A percentile compares a stretch with the other conserved stretches of the same genome.
phyloP scores from a whole-genome alignment of 2,888 invertebrate genomes.

The Stenodera caucasica region DNA sequence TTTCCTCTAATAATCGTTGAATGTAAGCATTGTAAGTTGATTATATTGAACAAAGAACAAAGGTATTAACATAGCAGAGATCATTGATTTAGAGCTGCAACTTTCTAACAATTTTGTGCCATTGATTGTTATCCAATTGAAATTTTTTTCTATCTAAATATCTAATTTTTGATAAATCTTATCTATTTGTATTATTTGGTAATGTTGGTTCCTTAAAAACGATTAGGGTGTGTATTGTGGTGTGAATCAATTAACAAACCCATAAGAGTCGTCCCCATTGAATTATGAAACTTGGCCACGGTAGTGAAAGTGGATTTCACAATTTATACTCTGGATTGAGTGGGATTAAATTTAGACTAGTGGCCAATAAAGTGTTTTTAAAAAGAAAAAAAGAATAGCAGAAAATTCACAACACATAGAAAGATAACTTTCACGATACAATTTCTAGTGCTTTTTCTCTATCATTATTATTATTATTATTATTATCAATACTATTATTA shows the following conservation, averaged over 20 bases:
- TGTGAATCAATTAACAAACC: slow-evolving; percentile 18
- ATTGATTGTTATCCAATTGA: too few relatives aligned
- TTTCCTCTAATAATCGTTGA: not conserved
- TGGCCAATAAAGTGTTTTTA: slow-evolving; percentile 24
- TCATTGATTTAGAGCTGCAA: not conserved
- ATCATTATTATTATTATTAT: not conserved
- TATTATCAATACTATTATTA: too few relatives aligned
- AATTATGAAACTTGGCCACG: slow-evolving; percentile 30
- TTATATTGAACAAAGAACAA: not conserved
- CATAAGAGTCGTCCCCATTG: slow-evolving; percentile 25
- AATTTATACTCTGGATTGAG: slow-evolving; percentile 27
- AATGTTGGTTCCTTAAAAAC: too few relatives aligned
- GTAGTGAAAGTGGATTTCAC: slow-evolving; percentile 31
- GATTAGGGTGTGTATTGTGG: slow-evolving; percentile 1
- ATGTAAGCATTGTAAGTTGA: not conserved
- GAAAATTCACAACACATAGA: slow-evolving; percentile 12
- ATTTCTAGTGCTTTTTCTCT: slow-evolving; percentile 6
- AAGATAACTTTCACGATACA: slow-evolving; percentile 26
- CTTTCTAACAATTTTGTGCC: not conserved
- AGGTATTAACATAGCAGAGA: not conserved
- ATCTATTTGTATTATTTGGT: too few relatives aligned
- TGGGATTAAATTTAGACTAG: slow-evolving; percentile 31
- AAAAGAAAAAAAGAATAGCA: slow-evolving; percentile 12
- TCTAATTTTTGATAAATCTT: too few relatives aligned
- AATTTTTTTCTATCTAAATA: too few relatives aligned